Base-by-base conservation (phyloP, 2,797 vertebrate species). In the Balearica regulorum region DNA sequence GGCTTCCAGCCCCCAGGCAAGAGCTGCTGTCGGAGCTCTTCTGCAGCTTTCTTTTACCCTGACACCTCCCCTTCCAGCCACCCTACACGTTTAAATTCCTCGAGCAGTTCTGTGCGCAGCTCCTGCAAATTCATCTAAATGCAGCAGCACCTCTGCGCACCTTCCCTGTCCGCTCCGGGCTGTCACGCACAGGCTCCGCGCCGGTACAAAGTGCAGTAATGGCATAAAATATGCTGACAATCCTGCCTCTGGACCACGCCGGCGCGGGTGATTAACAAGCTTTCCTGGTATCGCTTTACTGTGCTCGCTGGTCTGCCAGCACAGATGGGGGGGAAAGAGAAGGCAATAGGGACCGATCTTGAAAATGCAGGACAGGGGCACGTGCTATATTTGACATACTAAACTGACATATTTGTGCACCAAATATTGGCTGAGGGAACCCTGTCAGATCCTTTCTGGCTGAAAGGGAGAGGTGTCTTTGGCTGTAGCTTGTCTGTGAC, bases 201-300 rank as follows among this genome's bases (percentile, higher is more conserved):
- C 51, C 4, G 9, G 3, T 22, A 24, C 70, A n/a, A 51, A 49
- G 33, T 60, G 62, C 62, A 65, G 53, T 16, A 60, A 61, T 17
- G 61, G 73, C 83, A 53, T 28, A 65, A 83, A 91, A 79, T 29
- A 11, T 13, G 57, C 79, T 79, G 87, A 25, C 62, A 24, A 7
- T 55, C 68, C 72, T 55, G 58, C 64, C 53, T 65, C 37, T 0
- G 2, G 26, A 41, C 46, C 41, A 5, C 6, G 0, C 3, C 1
- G 6, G 55, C 1, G 7, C 51, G 8, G 64, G 69, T 11, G n/a
- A 43, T 43, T 16, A 57, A 20, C 41, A 44, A 19, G 37, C 72
- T 19, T 15, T 26, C 41, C 53, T 0, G 0, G 29, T 10, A 11
- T 6, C 0, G 4, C 44, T 69, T 58, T 14, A 2, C 37, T 26